Percentiles rank a stretch among this genome's conserved stretches.
These are phyloP conservation scores for Epinephelus coioides DNA, from an alignment of 2,797 vertebrate genomes.

Conservation along the genomic window DNA sequence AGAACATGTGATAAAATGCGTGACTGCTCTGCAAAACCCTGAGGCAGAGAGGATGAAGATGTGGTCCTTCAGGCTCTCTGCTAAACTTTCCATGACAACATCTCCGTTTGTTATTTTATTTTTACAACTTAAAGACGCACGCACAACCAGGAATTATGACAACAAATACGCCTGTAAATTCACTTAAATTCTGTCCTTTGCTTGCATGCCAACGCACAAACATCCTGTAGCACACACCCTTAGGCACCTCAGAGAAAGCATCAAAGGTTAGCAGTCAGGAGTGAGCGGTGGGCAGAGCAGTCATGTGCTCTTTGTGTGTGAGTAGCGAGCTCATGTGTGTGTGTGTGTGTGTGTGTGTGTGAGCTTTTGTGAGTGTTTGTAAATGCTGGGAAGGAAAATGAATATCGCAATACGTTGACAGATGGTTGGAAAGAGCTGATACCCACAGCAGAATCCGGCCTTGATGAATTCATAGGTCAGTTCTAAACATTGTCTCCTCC, in stretches of 20 bases:
- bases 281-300: slow-evolving; percentile 36
- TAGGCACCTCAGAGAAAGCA: slow-evolving; percentile 24
- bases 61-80: background rate
- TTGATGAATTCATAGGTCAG: slow-evolving; percentile 17
- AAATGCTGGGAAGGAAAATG: slow-evolving; percentile 56
- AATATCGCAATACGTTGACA: slow-evolving; percentile 65
- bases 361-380: slow-evolving; percentile 42
- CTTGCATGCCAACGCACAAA: background rate
- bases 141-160: background rate
- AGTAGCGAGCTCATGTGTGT: slow-evolving; percentile 49
- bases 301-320: slow-evolving; percentile 64
- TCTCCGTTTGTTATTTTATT: background rate
- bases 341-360: background rate
- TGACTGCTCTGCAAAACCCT: slow-evolving; percentile 34
- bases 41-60: slow-evolving; percentile 20
- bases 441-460: slow-evolving; percentile 10
- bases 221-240: background rate
- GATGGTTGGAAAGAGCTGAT: slow-evolving; percentile 62
- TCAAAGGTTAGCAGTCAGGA: slow-evolving; percentile 60
- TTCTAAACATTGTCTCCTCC: background rate
- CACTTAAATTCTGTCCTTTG: too few relatives aligned
- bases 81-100: background rate
- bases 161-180: too few relatives aligned
- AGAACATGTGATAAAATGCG: slow-evolving; percentile 44
- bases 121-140: background rate